Conservation (phyloP, 1,140 invertebrate genomes). For the Bombus balteatus region DNA sequence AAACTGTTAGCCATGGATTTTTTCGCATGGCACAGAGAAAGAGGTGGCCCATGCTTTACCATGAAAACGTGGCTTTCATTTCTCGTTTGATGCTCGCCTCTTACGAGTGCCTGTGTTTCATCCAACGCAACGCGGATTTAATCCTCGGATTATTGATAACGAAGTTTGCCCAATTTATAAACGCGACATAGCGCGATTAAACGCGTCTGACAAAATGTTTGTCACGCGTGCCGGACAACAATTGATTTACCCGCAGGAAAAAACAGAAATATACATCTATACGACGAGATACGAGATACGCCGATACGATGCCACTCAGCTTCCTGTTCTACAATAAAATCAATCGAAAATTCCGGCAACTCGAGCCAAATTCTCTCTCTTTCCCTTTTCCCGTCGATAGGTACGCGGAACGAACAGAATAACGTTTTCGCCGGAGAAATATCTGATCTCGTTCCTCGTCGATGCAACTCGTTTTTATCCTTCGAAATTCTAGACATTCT, state of each 20-base stretch:
- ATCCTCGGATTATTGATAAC: slow-evolving; percentile 40
- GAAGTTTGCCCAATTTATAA: slow-evolving; percentile 44
- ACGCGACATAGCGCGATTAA: slow-evolving; percentile 22
- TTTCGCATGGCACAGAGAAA: background rate
- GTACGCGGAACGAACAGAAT: background rate
- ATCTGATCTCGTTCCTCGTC: no score
- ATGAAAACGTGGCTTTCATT: background rate
- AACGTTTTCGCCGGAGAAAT: background rate
- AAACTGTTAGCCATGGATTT: background rate
- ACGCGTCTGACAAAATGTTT: slow-evolving; percentile 28
- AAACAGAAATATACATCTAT: background rate
- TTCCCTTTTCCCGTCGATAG: background rate
- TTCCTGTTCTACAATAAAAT: background rate
- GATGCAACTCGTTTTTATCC: no score
- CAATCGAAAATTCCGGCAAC: background rate
- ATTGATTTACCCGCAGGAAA: background rate
- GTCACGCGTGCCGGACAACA: background rate
- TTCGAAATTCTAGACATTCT: background rate
- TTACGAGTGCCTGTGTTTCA: background rate
- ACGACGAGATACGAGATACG: background rate
- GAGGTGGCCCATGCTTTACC: background rate
- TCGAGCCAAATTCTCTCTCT: background rate
- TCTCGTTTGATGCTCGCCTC: background rate
- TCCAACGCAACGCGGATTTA: slow-evolving; percentile 7
- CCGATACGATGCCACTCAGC: background rate